Percentiles rank a stretch among this genome's conserved stretches.
Conservation (phyloP, 53 echinoderm and acorn worm genomes). For the Actinopyga echinites region DNA sequence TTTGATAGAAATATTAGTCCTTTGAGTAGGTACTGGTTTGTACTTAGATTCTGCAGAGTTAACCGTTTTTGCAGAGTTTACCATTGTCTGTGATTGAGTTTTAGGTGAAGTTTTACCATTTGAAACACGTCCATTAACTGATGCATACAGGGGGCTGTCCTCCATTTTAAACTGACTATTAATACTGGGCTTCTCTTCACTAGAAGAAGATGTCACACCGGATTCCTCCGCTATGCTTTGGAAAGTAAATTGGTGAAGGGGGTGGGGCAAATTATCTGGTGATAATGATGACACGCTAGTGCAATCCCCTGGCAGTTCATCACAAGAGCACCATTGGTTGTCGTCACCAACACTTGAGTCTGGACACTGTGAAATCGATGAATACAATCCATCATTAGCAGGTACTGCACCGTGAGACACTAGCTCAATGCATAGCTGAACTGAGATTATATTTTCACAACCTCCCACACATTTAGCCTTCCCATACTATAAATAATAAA, state of each 20-base stretch:
- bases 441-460: no score
- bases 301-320: constrained; percentile 40
- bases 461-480: no score
- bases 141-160: no score
- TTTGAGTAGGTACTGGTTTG: constrained; percentile 9
- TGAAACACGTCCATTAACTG: no score
- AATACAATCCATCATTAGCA: no score
- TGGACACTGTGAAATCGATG: background rate
- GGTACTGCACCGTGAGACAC: no score
- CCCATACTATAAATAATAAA: no score
- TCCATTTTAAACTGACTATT: no score
- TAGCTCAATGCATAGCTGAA: no score
- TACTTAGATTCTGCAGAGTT: background rate
- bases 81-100: no score
- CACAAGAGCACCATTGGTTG: constrained; percentile 21
- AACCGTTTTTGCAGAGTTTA: no score
- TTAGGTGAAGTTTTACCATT: no score
- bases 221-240: constrained; percentile 29
- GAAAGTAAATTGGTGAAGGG: constrained; percentile 18
- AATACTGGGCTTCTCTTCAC: background rate
- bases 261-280: background rate
- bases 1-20: constrained; percentile 4
- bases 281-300: constrained; percentile 1
- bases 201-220: constrained; percentile 5
- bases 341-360: constrained; percentile 26